phyloP scores from a whole-genome alignment of 2,888 invertebrate species.

The Caenorhabditis zanzibari region DNA sequence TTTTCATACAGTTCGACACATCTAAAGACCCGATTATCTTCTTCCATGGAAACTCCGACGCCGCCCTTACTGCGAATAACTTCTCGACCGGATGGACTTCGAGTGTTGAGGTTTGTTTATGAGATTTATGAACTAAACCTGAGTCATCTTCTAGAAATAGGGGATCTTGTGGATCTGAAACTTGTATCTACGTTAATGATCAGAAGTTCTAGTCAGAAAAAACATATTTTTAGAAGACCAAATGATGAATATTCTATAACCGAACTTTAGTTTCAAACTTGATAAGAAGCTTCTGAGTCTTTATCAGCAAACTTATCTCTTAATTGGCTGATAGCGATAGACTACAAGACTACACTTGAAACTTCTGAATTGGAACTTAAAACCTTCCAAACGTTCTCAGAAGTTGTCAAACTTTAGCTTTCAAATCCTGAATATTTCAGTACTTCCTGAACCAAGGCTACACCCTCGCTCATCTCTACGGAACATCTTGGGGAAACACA shows the following conservation, averaged over 20 bases:
- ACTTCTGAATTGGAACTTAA: neutral
- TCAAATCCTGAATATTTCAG: conserved; percentile 13
- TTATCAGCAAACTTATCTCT: conserved; percentile 19
- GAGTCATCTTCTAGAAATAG: neutral
- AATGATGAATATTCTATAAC: conserved; percentile 6
- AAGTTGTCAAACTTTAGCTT: too few species aligned
- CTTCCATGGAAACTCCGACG: conserved; percentile 76
- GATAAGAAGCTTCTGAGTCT: conserved; percentile 10
- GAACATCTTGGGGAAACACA: conserved; percentile 75
- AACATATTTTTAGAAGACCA: neutral
- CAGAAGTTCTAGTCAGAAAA: neutral
- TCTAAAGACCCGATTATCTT: conserved; percentile 69
- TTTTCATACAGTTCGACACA: conserved; percentile 44
- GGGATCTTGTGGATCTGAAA: neutral
- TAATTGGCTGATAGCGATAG: neutral
- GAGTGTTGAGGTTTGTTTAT: conserved; percentile 59
- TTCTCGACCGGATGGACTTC: conserved; percentile 74
- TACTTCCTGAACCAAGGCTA: conserved; percentile 71
- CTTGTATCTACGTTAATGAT: conserved; percentile 3
- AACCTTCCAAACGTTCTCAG: too few species aligned
- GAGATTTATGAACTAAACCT: neutral
- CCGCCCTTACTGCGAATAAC: conserved; percentile 70
- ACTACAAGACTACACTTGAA: neutral
- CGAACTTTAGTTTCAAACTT: conserved; percentile 8
- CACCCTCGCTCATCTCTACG: conserved; percentile 70